Evolutionary conservation across 1,140 invertebrate species (phyloP).

Genomic region (Drosophila azteca): DNA sequence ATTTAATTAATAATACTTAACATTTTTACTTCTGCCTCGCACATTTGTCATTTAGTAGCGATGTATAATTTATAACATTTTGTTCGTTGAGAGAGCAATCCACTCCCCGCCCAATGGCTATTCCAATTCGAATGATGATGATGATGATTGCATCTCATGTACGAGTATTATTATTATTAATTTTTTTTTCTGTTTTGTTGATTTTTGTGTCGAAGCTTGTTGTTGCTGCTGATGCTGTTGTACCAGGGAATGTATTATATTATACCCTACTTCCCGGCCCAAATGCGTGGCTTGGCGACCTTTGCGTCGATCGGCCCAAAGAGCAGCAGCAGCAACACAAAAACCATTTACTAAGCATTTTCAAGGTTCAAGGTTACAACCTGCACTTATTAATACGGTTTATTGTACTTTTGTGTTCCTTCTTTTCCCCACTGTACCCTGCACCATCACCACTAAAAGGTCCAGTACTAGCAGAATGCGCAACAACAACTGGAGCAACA

Average conservation of each 20-base stretch:
- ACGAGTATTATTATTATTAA: constrained; percentile 26
- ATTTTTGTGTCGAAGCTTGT: constrained; percentile 16
- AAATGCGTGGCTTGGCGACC: constrained; percentile 46
- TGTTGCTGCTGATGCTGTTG: constrained; percentile 27
- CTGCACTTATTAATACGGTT: constrained; percentile 78
- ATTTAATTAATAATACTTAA: constrained; percentile 48
- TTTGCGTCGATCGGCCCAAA: constrained; percentile 30
- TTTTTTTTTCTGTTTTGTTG: neutral
- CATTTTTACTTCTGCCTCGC: constrained; percentile 42
- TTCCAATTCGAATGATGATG: constrained; percentile 5
- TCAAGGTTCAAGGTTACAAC: constrained; percentile 80
- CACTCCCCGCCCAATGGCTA: neutral
- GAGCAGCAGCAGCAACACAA: constrained; percentile 22
- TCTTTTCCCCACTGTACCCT: constrained; percentile 36
- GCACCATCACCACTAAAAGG: constrained; percentile 39
- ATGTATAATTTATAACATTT: constrained; percentile 65
- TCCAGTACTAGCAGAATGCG: constrained; percentile 7
- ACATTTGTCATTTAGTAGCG: constrained; percentile 39
- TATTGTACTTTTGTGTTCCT: constrained; percentile 73
- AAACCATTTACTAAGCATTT: constrained; percentile 17
- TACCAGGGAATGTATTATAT: constrained; percentile 59
- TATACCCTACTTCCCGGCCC: constrained; percentile 51
- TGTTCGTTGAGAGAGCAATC: constrained; percentile 45
- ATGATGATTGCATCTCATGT: constrained; percentile 55
- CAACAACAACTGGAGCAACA: constrained; percentile 37